Percentiles rank a stretch among this genome's conserved stretches.
Evolutionary conservation across 1,140 invertebrate species (phyloP).

Genomic region (Drosophila bipectinata): DNA sequence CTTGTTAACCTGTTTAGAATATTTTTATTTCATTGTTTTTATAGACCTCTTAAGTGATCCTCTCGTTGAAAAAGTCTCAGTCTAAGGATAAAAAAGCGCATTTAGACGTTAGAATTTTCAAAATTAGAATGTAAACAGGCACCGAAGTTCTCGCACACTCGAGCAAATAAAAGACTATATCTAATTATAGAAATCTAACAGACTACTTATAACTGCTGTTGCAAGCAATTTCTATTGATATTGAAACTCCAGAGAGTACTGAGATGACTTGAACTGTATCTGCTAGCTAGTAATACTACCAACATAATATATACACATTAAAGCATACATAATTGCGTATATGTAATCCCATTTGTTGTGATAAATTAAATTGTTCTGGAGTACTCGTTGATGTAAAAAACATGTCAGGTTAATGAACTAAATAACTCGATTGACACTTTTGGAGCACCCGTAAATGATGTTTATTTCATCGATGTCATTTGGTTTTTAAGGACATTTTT

Average conservation of each 20-base stretch:
- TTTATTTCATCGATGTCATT: slow-evolving; percentile 24
- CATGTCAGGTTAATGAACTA: slow-evolving; percentile 28
- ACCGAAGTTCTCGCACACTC: slow-evolving; percentile 29
- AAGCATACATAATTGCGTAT: slow-evolving; percentile 27
- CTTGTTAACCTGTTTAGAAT: not conserved
- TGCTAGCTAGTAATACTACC: slow-evolving; percentile 45
- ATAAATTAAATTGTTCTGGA: slow-evolving; percentile 67
- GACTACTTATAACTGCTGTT: slow-evolving; percentile 35
- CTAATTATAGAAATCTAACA: slow-evolving; percentile 30
- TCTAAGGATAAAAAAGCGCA: not conserved
- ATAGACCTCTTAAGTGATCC: not conserved
- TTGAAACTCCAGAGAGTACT: slow-evolving; percentile 17
- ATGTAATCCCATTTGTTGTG: slow-evolving; percentile 69
- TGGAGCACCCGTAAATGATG: slow-evolving; percentile 31
- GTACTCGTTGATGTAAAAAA: slow-evolving; percentile 33
- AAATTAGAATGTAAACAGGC: slow-evolving; percentile 24
- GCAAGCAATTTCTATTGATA: slow-evolving; percentile 25
- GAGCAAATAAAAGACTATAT: slow-evolving; percentile 45
- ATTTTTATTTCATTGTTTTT: not conserved
- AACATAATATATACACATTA: slow-evolving; percentile 13
- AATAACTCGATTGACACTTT: slow-evolving; percentile 50
- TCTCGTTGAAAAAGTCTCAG: not conserved
- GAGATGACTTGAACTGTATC: slow-evolving; percentile 36
- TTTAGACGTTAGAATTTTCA: slow-evolving; percentile 2
- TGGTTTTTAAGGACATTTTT: slow-evolving; percentile 1